These are phyloP conservation scores for Erythrolamprus reginae DNA, from an alignment of 2,113 vertebrate species.

Conservation along the genomic window DNA sequence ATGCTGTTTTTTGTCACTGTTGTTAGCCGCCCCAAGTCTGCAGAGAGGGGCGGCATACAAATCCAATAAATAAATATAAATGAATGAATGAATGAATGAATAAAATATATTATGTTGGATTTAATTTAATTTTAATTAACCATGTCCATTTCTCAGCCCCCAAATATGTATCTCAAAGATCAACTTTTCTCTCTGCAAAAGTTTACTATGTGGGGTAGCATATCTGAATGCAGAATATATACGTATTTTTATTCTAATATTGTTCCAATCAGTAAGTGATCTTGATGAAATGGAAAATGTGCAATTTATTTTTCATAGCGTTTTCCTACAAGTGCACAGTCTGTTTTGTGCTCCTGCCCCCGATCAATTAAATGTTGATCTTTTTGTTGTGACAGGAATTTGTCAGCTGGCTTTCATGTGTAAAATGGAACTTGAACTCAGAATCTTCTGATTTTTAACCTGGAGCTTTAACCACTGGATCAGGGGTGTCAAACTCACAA, in stretches of 20 bases:
- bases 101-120: neutral
- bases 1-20: too few species aligned
- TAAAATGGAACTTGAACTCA: neutral
- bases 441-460: neutral
- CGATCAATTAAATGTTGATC: neutral
- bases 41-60: too few species aligned
- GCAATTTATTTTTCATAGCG: neutral
- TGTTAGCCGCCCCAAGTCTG: too few species aligned
- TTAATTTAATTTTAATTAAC: neutral
- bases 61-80: too few species aligned
- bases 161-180: neutral
- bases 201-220: neutral
- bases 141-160: neutral
- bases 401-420: neutral
- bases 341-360: accelerated
- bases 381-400: neutral
- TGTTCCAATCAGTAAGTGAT: neutral
- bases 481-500: too few species aligned
- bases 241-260: neutral
- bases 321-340: neutral
- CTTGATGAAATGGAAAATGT: neutral
- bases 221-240: neutral
- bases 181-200: neutral
- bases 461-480: neutral
- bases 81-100: too few species aligned